These are phyloP conservation scores for Apus apus DNA, from an alignment of 2,113 vertebrate genomes.

Conservation along the genomic window DNA sequence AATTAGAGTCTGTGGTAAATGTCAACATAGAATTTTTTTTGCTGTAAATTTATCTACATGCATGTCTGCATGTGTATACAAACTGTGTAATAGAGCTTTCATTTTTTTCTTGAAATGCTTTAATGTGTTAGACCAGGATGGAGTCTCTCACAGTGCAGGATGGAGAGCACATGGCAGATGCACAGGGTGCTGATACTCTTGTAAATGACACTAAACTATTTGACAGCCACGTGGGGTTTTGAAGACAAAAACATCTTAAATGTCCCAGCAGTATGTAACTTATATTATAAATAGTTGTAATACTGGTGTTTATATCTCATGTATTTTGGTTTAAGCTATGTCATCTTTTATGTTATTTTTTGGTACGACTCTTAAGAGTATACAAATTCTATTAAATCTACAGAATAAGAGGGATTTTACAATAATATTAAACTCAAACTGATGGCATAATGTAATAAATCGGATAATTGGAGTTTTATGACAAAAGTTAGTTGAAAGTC, in stretches of 20 bases:
- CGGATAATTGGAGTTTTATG: background rate
- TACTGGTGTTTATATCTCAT: background rate
- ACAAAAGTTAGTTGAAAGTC: background rate
- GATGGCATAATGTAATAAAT: background rate
- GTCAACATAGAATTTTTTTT: background rate
- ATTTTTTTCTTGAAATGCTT: background rate
- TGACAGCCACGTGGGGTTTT: background rate
- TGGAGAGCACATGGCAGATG: background rate
- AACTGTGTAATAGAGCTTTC: background rate
- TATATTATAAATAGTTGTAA: background rate
- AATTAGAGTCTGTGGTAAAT: background rate
- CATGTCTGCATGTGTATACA: background rate
- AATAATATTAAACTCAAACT: background rate
- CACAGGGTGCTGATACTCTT: background rate
- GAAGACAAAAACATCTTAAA: background rate
- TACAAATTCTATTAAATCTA: background rate
- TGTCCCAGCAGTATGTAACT: background rate
- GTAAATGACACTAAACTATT: background rate
- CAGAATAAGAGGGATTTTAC: background rate
- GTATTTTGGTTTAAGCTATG: background rate
- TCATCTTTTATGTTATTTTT: background rate
- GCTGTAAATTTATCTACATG: background rate
- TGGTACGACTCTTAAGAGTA: background rate
- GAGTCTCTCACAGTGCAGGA: background rate
- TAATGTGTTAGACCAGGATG: background rate